Base-by-base conservation (phyloP, 2,888 invertebrate species). In the Phengaris alcon region DNA sequence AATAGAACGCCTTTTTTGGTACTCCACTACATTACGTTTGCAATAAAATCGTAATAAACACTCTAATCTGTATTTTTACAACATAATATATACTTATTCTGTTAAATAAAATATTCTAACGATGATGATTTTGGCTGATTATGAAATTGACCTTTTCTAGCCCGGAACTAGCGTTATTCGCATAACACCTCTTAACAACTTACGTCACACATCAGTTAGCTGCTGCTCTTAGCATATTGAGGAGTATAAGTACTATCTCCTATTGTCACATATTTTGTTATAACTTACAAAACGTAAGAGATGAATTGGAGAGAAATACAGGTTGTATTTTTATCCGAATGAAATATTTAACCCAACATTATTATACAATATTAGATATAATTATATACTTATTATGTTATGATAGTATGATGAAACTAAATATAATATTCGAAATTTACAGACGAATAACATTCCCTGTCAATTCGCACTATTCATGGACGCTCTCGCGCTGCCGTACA, bases 101-200 rank as follows among this genome's bases (percentile, higher is more conserved):
- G 22, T 22, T 22, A 35, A 0, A 35, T 35, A 35, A 0, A 64
- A 35, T 64, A 12, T 64, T 22, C 22, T 22, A 22, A 22, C 1
- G 22, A 22, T 59, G 59, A 59, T 35, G 35, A 64, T 64, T 64
- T 64, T 44, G 35, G 35, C 78, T 44, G 76, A 77, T 83, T 84
- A 79, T 82, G 80, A 82, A 82, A 83, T 77, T 83, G 81, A 82
- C 82, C 81, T 84, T 82, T 82, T 77, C 75, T 76, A 83, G 84
- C 80, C 75, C 68, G 69, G 78, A 78, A 77, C 80, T 79, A 80
- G 80, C 81, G 77, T 79, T 77, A 80, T 81, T 80, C 81, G 78
- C 80, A 79, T 82, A 82, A 81, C 79, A 80, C 81, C 78, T 80
- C 80, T 77, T 78, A 78, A 80, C 72, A 77, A 77, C 77, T 78